These are phyloP conservation scores for Tricholaema leucomelas DNA, from an alignment of 2,113 vertebrate genomes.

Conservation along the genomic window DNA sequence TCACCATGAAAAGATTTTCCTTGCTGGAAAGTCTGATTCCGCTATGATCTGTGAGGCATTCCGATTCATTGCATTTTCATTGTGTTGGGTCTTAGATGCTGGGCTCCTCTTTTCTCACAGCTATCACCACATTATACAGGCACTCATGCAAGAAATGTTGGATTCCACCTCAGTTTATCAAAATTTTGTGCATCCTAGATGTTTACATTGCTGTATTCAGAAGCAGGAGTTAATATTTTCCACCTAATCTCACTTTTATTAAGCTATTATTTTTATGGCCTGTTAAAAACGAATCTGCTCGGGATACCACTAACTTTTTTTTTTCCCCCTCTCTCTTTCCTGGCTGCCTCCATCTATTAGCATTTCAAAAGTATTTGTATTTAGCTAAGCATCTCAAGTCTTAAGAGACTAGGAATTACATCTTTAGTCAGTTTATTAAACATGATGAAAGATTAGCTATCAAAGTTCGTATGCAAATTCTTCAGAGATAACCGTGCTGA, in stretches of 20 bases:
- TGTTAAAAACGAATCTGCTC: constrained; percentile 59
- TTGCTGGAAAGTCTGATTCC: constrained; percentile 99
- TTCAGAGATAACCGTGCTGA: constrained; percentile 62
- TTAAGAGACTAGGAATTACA: constrained; percentile 76
- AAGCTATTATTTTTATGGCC: constrained; percentile 68
- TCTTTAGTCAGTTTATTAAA: constrained; percentile 80
- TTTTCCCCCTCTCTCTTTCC: background rate
- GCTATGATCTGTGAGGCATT: constrained; percentile 99
- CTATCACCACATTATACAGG: constrained; percentile 91
- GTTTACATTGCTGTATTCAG: constrained; percentile 78
- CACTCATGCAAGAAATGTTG: constrained; percentile 94
- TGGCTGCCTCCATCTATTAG: constrained; percentile 69
- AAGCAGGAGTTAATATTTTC: constrained; percentile 74
- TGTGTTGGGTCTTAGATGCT: constrained; percentile 92
- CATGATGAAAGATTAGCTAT: constrained; percentile 77
- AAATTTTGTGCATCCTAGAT: constrained; percentile 80
- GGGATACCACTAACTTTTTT: constrained; percentile 66
- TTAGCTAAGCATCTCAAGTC: constrained; percentile 72
- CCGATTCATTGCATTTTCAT: constrained; percentile 97
- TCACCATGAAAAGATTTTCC: constrained; percentile 99
- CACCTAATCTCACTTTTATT: constrained; percentile 73
- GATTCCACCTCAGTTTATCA: constrained; percentile 88
- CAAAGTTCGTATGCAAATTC: constrained; percentile 74
- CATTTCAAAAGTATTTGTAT: constrained; percentile 76
- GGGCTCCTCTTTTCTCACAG: constrained; percentile 88